Base-by-base conservation (phyloP, 2,113 vertebrate species). In the Callipepla californica region DNA sequence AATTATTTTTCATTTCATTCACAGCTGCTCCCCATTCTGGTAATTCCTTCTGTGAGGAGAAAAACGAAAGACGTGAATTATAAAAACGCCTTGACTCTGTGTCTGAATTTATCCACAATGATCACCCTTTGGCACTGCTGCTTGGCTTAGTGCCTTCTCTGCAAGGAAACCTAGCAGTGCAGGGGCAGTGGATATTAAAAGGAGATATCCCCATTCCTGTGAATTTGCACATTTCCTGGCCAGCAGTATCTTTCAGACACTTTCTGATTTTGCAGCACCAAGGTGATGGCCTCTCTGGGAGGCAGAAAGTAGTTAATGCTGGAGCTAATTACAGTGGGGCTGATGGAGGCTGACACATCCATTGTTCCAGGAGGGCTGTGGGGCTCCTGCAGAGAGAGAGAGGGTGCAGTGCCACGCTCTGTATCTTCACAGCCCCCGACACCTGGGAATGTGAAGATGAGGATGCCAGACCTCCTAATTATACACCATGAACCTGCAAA, bases 401-500 rank as follows among this genome's bases (percentile, higher is more conserved):
- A 80, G 66, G 58, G 61, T 94, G 30, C 7, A 72, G 77, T 89
- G 30, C 62, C 23, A 8, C 15, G 15, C 51, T 30, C 51, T 8
- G 8, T 77, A 53, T 63, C 47, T 76, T 73, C 61, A 73, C 2
- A 23, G 85, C 74, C 22, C 61, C 5, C 0, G 75, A 58, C 90
- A 92, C 55, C 42, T 45, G 80, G 62, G 94, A 92, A 45, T 23
- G 48, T 65, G 80, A 34, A 89, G 95, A 92, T 61, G 92, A 79
- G 92, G 73, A 93, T 97, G 93, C 93, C 94, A 96, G 82, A 83
- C 78, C 89, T 96, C 94, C 83, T 93, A 95, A 95, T 96, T 95
- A 94, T 70, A 85, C 63, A 90, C 36, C 70, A 92, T 40, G 51
- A 94, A 90, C 72, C 36, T 85, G 87, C 0, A 6, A 94, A 91